Evolutionary conservation across 2,113 vertebrate genomes (phyloP), one percentile per base, ranked within the genome.

Genomic region (Otolemur garnettii): DNA sequence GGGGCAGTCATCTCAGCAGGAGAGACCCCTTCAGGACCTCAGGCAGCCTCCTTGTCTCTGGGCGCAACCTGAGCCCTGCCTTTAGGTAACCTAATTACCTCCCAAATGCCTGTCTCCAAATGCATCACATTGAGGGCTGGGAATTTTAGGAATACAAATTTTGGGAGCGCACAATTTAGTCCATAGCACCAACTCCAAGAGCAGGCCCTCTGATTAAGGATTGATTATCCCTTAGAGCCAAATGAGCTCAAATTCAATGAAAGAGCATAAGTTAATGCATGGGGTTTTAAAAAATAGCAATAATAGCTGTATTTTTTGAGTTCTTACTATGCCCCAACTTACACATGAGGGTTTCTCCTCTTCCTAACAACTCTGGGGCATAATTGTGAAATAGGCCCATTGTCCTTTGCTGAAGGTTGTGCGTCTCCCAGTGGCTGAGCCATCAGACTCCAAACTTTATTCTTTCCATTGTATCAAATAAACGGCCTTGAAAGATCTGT

Each of bases 401-500:
- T 79, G 77, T 90, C 53, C 28, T 38, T 62, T 10, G 22, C 55
- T 91, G 90, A 89, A 93, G 90, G 55, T 62, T 17, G 14, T 45
- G 10, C 7, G 0, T 45, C 53, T 66, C 78, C 72, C 72, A 24
- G 72, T 1, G 55, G 22, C 90, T 7, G 57, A 92, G 57, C 69
- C 2, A 1, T 82, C 80, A 60, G 74, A 55, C 45, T 82, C 64
- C 66, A 77, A 77, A 55, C 87, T 59, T 60, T 72, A 11, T 94
- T 96, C 66, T 88, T 93, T 78, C 17, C 38, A 15, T 91, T 90
- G 6, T 86, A 90, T 90, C 78, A 89, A 74, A 88, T 75, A 91
- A 91, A 92, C 21, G 57, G 79, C 83, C 96, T 93, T 90, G 87
- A 89, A 93, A 71, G 57, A 72, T 83, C 38, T 68, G 62, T 93